Evolutionary conservation across 2,797 vertebrate species (phyloP).

Genomic region (Loriculus beryllinus): DNA sequence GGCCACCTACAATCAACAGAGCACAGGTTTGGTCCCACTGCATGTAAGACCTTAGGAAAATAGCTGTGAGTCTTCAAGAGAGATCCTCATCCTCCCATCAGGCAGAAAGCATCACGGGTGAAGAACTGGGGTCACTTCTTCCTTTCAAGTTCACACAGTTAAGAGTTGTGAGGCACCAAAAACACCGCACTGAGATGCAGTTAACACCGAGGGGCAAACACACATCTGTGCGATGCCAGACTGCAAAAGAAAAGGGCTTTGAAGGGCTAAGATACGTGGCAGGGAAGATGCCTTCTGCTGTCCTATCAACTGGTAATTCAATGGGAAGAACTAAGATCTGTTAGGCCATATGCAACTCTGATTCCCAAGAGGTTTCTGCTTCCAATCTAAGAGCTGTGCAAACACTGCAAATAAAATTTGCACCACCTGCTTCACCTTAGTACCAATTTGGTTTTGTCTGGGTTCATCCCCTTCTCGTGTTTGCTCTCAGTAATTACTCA

Average conservation of each 20-base stretch:
- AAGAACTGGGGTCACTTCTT: not conserved
- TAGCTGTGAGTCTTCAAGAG: not conserved
- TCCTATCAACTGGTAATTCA: not conserved
- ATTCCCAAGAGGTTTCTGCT: not conserved
- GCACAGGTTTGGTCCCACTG: not conserved
- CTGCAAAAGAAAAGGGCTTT: not conserved
- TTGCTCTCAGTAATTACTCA: slow-evolving; percentile 49
- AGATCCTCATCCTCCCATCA: not conserved
- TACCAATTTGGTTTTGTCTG: not conserved
- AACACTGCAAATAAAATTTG: not conserved
- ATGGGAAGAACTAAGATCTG: not conserved
- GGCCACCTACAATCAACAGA: not conserved
- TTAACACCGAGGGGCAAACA: not conserved
- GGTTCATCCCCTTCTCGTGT: not conserved
- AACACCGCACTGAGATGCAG: not conserved
- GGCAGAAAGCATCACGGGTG: fast-evolving
- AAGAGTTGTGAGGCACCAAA: slow-evolving; percentile 38
- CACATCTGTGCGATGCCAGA: not conserved
- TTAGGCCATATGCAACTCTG: not conserved
- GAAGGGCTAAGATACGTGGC: not conserved
- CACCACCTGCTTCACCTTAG: slow-evolving; percentile 29
- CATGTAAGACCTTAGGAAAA: not conserved
- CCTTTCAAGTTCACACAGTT: slow-evolving; percentile 12
- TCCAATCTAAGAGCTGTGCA: not conserved
- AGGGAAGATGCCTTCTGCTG: not conserved